Conservation (phyloP, 2,888 invertebrate genomes). For the Adelphocoris suturalis region DNA sequence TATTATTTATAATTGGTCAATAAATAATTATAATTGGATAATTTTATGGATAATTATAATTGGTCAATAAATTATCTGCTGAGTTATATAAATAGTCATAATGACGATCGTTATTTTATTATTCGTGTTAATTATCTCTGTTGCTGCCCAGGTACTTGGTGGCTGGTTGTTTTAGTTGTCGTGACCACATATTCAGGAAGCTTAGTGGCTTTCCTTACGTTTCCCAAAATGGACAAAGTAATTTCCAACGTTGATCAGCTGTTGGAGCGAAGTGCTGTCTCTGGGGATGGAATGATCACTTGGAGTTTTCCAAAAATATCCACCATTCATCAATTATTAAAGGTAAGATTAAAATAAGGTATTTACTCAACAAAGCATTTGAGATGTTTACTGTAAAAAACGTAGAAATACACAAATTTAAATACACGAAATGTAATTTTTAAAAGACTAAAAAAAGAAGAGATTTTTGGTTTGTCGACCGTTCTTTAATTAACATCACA, state of each 20-base stretch:
- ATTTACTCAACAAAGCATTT: too few species aligned
- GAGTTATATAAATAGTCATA: too few species aligned
- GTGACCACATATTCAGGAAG: slow-evolving; percentile 96
- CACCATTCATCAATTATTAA: slow-evolving; percentile 85
- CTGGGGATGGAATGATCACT: slow-evolving; percentile 80
- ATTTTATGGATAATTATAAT: too few species aligned
- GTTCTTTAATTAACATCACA: too few species aligned
- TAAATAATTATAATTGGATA: too few species aligned
- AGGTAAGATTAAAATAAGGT: slow-evolving; percentile 46
- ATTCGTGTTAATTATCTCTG: background rate
- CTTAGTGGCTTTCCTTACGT: slow-evolving; percentile 94
- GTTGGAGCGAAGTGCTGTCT: slow-evolving; percentile 78
- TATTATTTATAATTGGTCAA: too few species aligned
- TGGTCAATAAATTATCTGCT: too few species aligned
- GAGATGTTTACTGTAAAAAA: too few species aligned
- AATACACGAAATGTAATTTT: too few species aligned
- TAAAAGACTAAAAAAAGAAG: too few species aligned
- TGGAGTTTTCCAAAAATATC: slow-evolving; percentile 89
- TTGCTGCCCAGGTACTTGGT: slow-evolving; percentile 85
- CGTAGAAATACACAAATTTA: too few species aligned
- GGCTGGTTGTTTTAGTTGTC: slow-evolving; percentile 92
- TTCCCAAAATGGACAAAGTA: slow-evolving; percentile 89
- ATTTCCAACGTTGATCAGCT: slow-evolving; percentile 84
- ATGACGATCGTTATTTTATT: background rate
- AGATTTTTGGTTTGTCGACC: too few species aligned